Evolutionary conservation across 2,888 invertebrate species (phyloP).

Genomic region (Scaptomyza reducta): DNA sequence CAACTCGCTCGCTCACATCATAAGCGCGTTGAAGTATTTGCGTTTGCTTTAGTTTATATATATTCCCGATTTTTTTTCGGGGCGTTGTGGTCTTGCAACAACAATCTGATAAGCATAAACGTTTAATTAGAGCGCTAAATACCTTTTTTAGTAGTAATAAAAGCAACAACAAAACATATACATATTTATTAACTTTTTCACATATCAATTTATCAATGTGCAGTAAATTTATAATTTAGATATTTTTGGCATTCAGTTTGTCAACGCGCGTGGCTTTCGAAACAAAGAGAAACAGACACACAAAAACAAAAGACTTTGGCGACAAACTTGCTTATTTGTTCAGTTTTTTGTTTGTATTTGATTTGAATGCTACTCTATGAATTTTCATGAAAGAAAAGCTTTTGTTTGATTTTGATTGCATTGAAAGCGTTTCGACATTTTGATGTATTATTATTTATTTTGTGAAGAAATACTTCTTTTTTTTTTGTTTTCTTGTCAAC

Average conservation of each 20-base stretch:
- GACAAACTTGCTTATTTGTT: constrained; percentile 68
- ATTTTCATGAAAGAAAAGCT: constrained; percentile 52
- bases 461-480: neutral
- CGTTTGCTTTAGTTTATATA: constrained; percentile 10
- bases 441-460: constrained; percentile 16
- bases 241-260: constrained; percentile 29
- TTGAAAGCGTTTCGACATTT: constrained; percentile 13
- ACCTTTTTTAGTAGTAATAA: constrained; percentile 32
- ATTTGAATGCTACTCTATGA: neutral
- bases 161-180: neutral
- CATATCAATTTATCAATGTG: constrained; percentile 65
- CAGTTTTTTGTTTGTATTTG: neutral
- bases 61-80: constrained; percentile 29
- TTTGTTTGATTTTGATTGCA: constrained; percentile 35
- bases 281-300: constrained; percentile 54
- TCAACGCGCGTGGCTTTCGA: constrained; percentile 38
- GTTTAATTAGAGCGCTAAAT: constrained; percentile 72
- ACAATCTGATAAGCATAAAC: constrained; percentile 63
- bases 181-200: constrained; percentile 46
- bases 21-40: constrained; percentile 56
- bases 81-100: constrained; percentile 60
- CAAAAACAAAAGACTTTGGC: constrained; percentile 74
- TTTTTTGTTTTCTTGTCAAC: neutral
- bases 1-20: constrained; percentile 44
- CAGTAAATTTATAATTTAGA: constrained; percentile 37